phyloP scores from a whole-genome alignment of 2,797 vertebrate species.

The Crax fasciolata region DNA sequence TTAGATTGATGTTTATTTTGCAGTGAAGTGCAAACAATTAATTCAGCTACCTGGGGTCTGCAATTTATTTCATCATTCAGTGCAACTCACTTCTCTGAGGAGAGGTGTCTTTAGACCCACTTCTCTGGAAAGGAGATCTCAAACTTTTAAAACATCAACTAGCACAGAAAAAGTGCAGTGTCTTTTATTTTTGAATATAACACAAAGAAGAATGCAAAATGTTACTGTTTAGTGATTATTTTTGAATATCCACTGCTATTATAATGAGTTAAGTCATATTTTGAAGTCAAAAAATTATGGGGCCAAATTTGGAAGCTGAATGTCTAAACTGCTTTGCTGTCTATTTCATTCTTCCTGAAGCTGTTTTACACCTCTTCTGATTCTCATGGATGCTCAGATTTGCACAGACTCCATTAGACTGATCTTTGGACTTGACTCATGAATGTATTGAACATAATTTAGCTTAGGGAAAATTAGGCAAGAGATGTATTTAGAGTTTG shows the following conservation, averaged over 20 bases:
- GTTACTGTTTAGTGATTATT: background rate
- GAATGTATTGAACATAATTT: background rate
- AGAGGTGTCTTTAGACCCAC: background rate
- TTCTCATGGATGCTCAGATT: background rate
- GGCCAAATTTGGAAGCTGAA: background rate
- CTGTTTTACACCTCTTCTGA: background rate
- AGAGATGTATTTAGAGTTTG: background rate
- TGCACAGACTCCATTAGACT: background rate
- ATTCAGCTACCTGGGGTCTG: background rate
- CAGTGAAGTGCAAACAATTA: conserved; percentile 6
- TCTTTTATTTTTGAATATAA: background rate
- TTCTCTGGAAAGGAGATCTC: background rate
- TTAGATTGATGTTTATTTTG: conserved; percentile 33
- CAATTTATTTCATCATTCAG: conserved; percentile 40
- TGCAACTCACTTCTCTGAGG: background rate
- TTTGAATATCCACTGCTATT: background rate
- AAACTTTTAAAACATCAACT: background rate
- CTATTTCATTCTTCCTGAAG: background rate
- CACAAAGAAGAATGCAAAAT: background rate
- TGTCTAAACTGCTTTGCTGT: background rate
- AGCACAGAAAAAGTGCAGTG: background rate
- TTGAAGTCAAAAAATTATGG: background rate
- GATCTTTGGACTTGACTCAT: background rate
- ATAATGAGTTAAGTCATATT: background rate
- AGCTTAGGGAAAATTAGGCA: background rate